Percentiles rank a stretch among this genome's conserved stretches.
phyloP scores from a whole-genome alignment of 2,797 vertebrate genomes.

The Sebastes hubbsi region DNA sequence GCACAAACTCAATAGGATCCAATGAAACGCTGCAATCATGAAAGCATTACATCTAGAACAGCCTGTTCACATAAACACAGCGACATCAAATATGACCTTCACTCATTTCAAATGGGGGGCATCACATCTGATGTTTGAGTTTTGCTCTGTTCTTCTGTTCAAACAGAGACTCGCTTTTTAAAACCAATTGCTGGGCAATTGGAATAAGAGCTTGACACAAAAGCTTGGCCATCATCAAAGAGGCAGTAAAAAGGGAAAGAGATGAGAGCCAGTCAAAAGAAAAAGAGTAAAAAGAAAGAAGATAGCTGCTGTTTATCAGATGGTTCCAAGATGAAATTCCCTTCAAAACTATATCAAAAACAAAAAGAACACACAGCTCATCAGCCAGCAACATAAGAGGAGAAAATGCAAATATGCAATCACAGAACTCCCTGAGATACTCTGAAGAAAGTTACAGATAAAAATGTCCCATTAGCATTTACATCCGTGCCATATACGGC shows the following conservation, averaged over 20 bases:
- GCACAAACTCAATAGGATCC: slow-evolving; percentile 49
- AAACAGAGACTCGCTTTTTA: slow-evolving; percentile 8
- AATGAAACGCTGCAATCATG: slow-evolving; percentile 9
- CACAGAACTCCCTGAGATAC: slow-evolving; percentile 2
- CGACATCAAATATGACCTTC: slow-evolving; percentile 7
- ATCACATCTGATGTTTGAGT: slow-evolving; percentile 14
- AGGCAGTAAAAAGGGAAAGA: slow-evolving; percentile 26
- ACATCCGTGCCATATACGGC: neutral
- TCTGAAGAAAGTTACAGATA: slow-evolving; percentile 27
- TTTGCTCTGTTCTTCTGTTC: slow-evolving; percentile 21
- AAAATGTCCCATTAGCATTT: slow-evolving; percentile 30
- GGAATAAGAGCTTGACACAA: slow-evolving; percentile 36
- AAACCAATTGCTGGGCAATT: slow-evolving; percentile 23
- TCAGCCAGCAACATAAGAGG: slow-evolving; percentile 2
- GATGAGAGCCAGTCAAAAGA: slow-evolving; percentile 24
- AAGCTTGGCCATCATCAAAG: slow-evolving; percentile 43
- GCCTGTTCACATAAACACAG: neutral
- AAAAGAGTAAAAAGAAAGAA: neutral
- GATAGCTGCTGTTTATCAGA: slow-evolving; percentile 63
- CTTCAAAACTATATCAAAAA: slow-evolving; percentile 47
- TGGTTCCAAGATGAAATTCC: slow-evolving; percentile 46
- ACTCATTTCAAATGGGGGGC: neutral
- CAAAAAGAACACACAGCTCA: slow-evolving; percentile 30
- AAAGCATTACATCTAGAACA: slow-evolving; percentile 10
- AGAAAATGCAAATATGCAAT: slow-evolving; percentile 13